Evolutionary conservation across 2,797 vertebrate species (phyloP), one percentile per base, ranked within the genome.

Genomic region (Danio tinwini): DNA sequence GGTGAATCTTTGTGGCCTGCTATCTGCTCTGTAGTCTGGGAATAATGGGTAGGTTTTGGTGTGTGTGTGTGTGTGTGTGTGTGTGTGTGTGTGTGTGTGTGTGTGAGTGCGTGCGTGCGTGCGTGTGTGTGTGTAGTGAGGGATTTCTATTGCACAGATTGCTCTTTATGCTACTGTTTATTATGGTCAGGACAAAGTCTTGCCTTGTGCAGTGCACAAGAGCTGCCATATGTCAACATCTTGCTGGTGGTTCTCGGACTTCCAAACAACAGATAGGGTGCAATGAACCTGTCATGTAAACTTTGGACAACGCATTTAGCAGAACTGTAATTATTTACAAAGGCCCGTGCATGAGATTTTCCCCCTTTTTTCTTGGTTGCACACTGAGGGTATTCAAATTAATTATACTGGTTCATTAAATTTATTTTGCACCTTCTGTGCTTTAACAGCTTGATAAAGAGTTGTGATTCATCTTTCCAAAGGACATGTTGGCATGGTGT

Each of bases 311-410:
- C 95, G 96, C 95, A 95, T 97, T 96, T 96, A 95, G 95, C 96
- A 95, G 95, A 98, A 98, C 96, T 97, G 91, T 98, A 98, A 99
- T 98, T 98, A 99, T 99, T 99, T 98, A 98, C 94, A 96, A 96
- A 95, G 91, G 94, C 94, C 93, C 93, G 94, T 92, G 94, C 95
- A 96, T 96, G 95, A 96, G 95, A 96, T 95, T 92, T 86, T 93
- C 91, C 93, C 92, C 91, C 94, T 92, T 91, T 90, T 63, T 77
- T 81, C 83, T 82, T 84, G 80, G 81, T 84, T 82, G 80, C 29
- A 29, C 49, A 10, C 21, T 81, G n/a, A 65, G 61, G 67, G 7
- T 9, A 81, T 44, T 72, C 40, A 82, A 67, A 69, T 52, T 64
- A 74, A 81, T 85, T 78, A 73, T 78, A 59, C 7, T 37, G 49